phyloP scores from a whole-genome alignment of 2,797 vertebrate species.

The Tiaroga cobitis region DNA sequence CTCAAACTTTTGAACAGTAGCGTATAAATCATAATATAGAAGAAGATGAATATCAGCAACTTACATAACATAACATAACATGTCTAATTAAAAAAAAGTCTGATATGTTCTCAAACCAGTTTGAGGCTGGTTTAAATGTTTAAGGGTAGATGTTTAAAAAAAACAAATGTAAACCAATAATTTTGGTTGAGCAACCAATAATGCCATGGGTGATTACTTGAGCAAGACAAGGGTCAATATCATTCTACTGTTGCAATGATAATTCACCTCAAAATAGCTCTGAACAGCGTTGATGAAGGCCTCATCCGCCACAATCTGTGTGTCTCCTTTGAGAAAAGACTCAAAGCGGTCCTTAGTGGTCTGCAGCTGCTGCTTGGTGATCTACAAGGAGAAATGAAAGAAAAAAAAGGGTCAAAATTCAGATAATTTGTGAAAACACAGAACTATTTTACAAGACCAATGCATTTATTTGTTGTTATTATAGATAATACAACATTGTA shows the following conservation, averaged over 20 bases:
- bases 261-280: slow-evolving; percentile 95
- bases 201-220: slow-evolving; percentile 4
- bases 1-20: background rate
- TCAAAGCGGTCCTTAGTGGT: slow-evolving; percentile 98
- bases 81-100: background rate
- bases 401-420: slow-evolving; percentile 39
- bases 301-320: slow-evolving; percentile 98
- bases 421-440: background rate
- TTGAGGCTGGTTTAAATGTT: background rate
- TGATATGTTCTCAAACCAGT: background rate
- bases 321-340: slow-evolving; percentile 98
- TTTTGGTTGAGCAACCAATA: background rate
- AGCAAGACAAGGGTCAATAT: background rate
- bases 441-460: slow-evolving; percentile 22
- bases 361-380: slow-evolving; percentile 97
- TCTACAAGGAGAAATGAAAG: slow-evolving; percentile 74
- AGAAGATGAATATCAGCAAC: background rate
- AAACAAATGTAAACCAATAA: background rate
- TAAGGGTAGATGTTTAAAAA: background rate
- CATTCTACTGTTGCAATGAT: background rate
- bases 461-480: slow-evolving; percentile 35
- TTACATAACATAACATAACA: too few species aligned
- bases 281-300: slow-evolving; percentile 99
- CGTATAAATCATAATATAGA: too few species aligned
- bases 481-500: slow-evolving; percentile 10